phyloP scores from a whole-genome alignment of 2,113 vertebrate genomes.

The Hassar affinis region DNA sequence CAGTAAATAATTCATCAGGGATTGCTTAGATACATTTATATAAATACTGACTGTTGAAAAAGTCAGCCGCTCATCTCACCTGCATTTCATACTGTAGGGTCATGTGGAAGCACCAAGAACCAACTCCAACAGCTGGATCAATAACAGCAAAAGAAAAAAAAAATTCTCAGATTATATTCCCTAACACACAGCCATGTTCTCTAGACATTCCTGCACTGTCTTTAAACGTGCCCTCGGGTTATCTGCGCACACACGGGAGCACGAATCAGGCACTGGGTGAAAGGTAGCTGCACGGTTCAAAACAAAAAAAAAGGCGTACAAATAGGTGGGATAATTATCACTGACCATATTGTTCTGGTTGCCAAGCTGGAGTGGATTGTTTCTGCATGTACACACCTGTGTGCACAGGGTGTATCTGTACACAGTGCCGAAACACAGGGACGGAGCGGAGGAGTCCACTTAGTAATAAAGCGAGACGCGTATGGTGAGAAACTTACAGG shows the following conservation, averaged over 20 bases:
- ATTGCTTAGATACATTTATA: background rate
- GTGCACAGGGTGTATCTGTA: background rate
- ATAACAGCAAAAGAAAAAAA: conserved; percentile 19
- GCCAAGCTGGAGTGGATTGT: background rate
- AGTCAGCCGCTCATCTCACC: conserved; percentile 72
- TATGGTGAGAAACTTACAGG: background rate
- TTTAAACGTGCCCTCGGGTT: background rate
- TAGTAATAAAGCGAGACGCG: background rate
- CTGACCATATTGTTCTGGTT: background rate
- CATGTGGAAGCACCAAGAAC: conserved; percentile 99
- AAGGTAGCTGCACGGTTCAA: background rate
- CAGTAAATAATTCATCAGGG: background rate
- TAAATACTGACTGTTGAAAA: background rate
- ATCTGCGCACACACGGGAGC: background rate
- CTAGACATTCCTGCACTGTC: background rate
- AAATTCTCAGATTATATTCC: background rate
- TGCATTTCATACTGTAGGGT: conserved; percentile 98
- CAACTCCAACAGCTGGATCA: conserved; percentile 90
- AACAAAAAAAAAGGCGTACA: background rate
- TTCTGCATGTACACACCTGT: too few species aligned
- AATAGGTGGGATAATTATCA: background rate
- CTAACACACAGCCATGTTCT: background rate
- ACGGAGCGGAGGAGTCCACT: too few species aligned
- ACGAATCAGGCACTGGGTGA: background rate
- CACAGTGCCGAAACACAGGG: background rate